These are phyloP conservation scores for Rhinogobius similis DNA, from an alignment of 2,113 vertebrate genomes.

Conservation along the genomic window DNA sequence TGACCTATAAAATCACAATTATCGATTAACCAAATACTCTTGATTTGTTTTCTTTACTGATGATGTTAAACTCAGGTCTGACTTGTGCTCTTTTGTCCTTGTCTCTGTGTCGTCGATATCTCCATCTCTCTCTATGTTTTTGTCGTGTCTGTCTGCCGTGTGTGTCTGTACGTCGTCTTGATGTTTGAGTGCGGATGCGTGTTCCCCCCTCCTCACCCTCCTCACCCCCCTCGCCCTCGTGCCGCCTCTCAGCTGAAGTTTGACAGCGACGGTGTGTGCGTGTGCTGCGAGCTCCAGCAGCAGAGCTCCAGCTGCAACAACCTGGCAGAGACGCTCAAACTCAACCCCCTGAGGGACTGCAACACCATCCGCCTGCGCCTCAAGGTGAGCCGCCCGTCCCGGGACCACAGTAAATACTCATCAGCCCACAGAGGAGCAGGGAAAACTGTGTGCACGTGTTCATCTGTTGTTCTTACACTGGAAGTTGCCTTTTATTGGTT, in stretches of 20 bases:
- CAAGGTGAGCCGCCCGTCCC: conserved; percentile 81
- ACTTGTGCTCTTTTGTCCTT: conserved; percentile 53
- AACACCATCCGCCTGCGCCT: conserved; percentile 90
- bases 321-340: conserved; percentile 92
- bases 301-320: conserved; percentile 93
- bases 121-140: background rate
- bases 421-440: background rate
- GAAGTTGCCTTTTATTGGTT: no score
- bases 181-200: conserved; percentile 70
- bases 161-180: conserved; percentile 40
- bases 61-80: conserved; percentile 55
- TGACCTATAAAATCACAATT: no score
- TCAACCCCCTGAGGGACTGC: conserved; percentile 93
- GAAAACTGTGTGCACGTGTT: background rate
- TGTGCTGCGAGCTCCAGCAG: conserved; percentile 94
- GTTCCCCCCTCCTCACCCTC: conserved; percentile 48
- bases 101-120: no score
- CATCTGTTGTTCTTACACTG: background rate
- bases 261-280: conserved; percentile 95
- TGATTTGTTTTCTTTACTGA: no score
- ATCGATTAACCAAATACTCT: no score
- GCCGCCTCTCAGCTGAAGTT: conserved; percentile 76
- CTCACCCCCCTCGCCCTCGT: background rate
- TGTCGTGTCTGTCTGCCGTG: background rate
- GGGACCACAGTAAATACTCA: conserved; percentile 8